A percentile compares a stretch with the other conserved stretches of the same genome.
Evolutionary conservation across 2,797 vertebrate genomes (phyloP).

Genomic region (Myoxocephalus aenaeus): DNA sequence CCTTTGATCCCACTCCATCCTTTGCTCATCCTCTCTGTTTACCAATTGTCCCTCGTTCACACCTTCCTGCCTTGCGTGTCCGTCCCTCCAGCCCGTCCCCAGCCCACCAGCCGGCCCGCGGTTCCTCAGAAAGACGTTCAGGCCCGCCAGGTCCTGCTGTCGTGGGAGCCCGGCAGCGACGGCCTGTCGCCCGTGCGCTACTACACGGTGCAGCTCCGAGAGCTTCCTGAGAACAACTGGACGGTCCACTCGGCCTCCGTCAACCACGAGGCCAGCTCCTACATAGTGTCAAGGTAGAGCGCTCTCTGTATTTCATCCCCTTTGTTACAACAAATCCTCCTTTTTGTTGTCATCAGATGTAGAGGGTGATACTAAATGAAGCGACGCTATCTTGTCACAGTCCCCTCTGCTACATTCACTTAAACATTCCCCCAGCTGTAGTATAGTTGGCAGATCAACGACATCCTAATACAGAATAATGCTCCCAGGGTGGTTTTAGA

Average conservation of each 20-base stretch:
- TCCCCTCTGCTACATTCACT: conserved; percentile 4
- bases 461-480: conserved; percentile 11
- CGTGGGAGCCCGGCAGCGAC: conserved; percentile 96
- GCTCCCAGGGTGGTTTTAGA: conserved; percentile 11
- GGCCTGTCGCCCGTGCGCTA: conserved; percentile 97
- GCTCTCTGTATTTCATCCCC: neutral
- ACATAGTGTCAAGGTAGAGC: conserved; percentile 89
- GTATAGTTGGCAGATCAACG: conserved; percentile 17
- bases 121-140: conserved; percentile 90
- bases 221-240: conserved; percentile 92
- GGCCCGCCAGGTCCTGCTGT: conserved; percentile 89
- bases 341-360: conserved; percentile 14
- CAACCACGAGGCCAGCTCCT: conserved; percentile 89
- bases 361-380: conserved; percentile 11
- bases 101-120: conserved; percentile 91
- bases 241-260: conserved; percentile 89
- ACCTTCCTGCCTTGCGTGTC: neutral
- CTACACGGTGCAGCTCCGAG: conserved; percentile 93
- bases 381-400: neutral
- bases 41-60: neutral
- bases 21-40: neutral
- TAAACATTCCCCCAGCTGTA: conserved; percentile 10
- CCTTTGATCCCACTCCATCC: conserved; percentile 7
- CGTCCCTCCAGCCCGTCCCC: conserved; percentile 86
- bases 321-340: too few relatives aligned